Evolutionary conservation across 2,113 vertebrate genomes (phyloP), one percentile per base, ranked within the genome.

Genomic region (Clupea harengus): DNA sequence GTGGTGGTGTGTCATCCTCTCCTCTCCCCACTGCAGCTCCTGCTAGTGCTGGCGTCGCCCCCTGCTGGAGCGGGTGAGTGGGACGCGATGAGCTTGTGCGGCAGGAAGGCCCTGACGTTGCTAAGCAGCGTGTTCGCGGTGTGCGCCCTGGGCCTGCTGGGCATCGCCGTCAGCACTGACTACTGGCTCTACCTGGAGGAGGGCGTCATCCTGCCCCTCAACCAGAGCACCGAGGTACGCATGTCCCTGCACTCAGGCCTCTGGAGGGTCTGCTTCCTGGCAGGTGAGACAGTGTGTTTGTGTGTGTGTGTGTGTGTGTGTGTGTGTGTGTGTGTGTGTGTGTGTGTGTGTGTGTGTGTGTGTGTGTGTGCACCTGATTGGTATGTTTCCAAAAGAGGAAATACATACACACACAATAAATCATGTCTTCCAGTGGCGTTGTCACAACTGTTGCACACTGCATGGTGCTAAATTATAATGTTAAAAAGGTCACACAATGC

Each of bases 161-260:
- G 98, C 72, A 95, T 99, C 8, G 97, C 98, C 0, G 97, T 99
- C 82, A 98, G 97, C 96, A 99, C 98, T 0, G 98, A 99, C 94
- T 99, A 99, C 93, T 99, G 98, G 97, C 96, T 99, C 64, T 99
- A 99, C 94, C 94, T 98, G 93, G 97, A 99, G 89, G 98, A 99
- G 64, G 97, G 97, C 0, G 94, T 97, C 88, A 93, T 98, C 89
- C 94, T 97, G 50, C 97, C 97, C 18, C 96, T 97, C 15, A 99
- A 99, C 94, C 97, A 98, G 95, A 97, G 95, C 50, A 93, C 90
- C 0, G 96, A 98, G 91, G 92, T 97, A 92, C 97, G 95, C 89
- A 95, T 97, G 94, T 96, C 97, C 0, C 96, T 99, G 82, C 98
- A 98, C 93, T 98, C 97, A 0, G 98, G 97, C 78, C 97, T 99